Conservation (phyloP, 2,113 vertebrate species). For the Bubo bubo region DNA sequence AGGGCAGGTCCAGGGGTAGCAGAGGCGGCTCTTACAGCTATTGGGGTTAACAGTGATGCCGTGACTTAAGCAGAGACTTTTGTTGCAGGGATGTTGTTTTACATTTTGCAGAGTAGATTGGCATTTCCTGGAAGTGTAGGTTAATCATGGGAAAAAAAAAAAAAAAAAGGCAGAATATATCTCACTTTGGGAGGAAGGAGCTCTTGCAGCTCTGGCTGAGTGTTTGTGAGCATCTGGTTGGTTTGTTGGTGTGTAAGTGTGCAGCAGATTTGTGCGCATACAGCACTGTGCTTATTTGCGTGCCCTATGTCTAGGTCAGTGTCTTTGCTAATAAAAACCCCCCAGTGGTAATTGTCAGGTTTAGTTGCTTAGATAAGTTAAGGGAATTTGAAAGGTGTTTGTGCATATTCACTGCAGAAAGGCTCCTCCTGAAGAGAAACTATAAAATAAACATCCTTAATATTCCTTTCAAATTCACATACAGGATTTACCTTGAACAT, state of each 20-base stretch:
- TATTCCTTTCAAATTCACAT: neutral
- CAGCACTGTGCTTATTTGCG: neutral
- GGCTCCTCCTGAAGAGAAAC: neutral
- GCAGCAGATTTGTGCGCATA: neutral
- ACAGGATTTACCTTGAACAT: neutral
- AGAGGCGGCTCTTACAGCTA: neutral
- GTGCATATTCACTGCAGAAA: neutral
- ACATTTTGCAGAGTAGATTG: neutral
- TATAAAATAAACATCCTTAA: neutral
- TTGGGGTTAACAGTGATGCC: neutral
- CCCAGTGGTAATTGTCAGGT: neutral
- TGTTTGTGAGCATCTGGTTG: fast-evolving
- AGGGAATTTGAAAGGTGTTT: neutral
- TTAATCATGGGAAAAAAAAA: neutral
- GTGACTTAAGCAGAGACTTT: neutral
- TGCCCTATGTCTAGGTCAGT: neutral
- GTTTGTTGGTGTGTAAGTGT: neutral
- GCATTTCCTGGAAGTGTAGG: neutral
- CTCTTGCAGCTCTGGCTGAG: neutral
- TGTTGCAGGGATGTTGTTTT: neutral
- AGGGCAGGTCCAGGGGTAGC: neutral
- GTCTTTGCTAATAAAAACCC: neutral
- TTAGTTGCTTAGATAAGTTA: neutral
- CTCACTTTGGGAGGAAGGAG: neutral
- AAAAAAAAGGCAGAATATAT: neutral